These are phyloP conservation scores for Anoplophora glabripennis DNA, from an alignment of 1,140 invertebrate genomes.

Conservation along the genomic window DNA sequence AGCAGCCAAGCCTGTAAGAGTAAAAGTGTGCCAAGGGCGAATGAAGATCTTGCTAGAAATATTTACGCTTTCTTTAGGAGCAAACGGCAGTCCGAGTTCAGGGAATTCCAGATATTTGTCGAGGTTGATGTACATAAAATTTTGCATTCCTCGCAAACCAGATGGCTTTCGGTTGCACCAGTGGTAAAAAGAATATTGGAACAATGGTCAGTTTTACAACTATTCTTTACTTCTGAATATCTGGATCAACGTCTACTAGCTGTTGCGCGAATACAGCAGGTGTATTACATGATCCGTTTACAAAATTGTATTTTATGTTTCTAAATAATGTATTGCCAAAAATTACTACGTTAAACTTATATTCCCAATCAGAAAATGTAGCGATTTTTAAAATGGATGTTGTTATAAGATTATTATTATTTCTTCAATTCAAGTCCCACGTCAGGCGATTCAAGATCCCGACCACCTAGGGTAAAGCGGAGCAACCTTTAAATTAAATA, in stretches of 20 bases:
- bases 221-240: background rate
- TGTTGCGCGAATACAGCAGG: too few species aligned
- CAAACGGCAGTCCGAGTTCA: background rate
- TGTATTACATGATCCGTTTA: too few species aligned
- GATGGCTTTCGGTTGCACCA: conserved; percentile 38
- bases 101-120: background rate
- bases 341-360: too few species aligned
- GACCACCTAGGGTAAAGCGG: too few species aligned
- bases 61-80: conserved; percentile 38
- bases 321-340: too few species aligned
- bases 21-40: conserved; percentile 39
- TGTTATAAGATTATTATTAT: too few species aligned
- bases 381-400: too few species aligned
- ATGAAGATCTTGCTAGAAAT: conserved; percentile 38
- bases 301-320: too few species aligned
- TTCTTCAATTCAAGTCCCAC: too few species aligned
- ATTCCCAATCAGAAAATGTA: too few species aligned
- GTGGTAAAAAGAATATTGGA: conserved; percentile 36
- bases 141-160: conserved; percentile 32
- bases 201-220: conserved; percentile 20
- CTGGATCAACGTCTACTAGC: conserved; percentile 1
- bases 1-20: conserved; percentile 43
- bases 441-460: too few species aligned
- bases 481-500: too few species aligned
- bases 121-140: background rate